Evolutionary conservation across 1,140 invertebrate genomes (phyloP).

Genomic region (Diplogasteroides magnus): DNA sequence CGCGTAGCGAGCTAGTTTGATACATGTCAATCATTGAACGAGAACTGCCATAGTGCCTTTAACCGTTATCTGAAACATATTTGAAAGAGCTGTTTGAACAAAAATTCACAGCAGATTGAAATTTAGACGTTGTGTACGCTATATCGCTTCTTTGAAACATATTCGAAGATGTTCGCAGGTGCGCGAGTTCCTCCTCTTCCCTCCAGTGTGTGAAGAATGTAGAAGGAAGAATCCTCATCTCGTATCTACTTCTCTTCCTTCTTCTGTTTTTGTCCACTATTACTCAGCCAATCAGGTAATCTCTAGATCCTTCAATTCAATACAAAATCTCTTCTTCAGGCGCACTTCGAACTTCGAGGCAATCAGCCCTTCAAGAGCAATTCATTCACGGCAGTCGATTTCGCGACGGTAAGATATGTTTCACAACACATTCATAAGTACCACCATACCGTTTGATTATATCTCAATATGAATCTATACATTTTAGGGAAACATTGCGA

Average conservation of each 20-base stretch:
- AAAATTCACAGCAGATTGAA: too few species aligned
- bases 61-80: too few species aligned
- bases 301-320: conserved; percentile 37
- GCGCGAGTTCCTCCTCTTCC: conserved; percentile 38
- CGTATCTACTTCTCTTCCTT: conserved; percentile 19
- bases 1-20: too few species aligned
- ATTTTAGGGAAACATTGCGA: conserved; percentile 51
- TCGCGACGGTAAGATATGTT: conserved; percentile 39
- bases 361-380: conserved; percentile 53
- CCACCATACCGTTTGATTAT: conserved; percentile 12
- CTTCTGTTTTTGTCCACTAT: conserved; percentile 19
- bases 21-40: too few species aligned
- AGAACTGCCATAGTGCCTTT: too few species aligned
- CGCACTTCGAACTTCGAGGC: conserved; percentile 47
- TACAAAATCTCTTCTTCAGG: conserved; percentile 19
- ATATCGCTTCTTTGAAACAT: conserved; percentile 13
- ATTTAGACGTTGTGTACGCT: too few species aligned
- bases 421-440: background rate
- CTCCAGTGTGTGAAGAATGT: conserved; percentile 54
- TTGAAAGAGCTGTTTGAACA: too few species aligned
- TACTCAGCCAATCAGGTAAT: conserved; percentile 41
- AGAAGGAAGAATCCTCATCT: conserved; percentile 40
- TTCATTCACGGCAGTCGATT: conserved; percentile 54
- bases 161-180: conserved; percentile 9
- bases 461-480: background rate